Base-by-base conservation (phyloP, 2,113 vertebrate genomes). In the Tetrax tetrax region DNA sequence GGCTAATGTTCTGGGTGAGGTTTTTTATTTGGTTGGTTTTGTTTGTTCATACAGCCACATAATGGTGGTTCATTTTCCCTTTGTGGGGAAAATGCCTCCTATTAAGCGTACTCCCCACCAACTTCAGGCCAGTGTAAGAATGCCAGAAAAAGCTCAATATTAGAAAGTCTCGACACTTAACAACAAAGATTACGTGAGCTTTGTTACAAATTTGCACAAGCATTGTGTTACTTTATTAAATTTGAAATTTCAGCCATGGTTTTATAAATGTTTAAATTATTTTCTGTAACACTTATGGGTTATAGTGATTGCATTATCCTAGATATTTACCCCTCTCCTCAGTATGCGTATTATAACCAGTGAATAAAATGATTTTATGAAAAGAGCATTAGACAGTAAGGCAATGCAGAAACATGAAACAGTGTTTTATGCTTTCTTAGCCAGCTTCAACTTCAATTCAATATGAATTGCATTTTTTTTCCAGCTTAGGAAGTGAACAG, bases 401-500 rank as follows among this genome's bases (percentile, higher is more conserved):
- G 74, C 69, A 89, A 12, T 75, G 33, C 43, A 93, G 87, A 87
- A 92, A 31, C 8, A 7, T 41, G 27, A 69, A 95, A 56, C 51
- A 85, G 76, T 77, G n/a, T 71, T 89, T 96, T 83, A 20, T 79
- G 35, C 78, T 86, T 94, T 95, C 90, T 88, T 68, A 78, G 45
- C 38, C 72, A 83, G 63, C 60, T 78, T 97, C 84, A 87, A 76
- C 77, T 61, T 87, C 65, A 59, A 23, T 95, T 89, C 87, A 82
- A 24, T 25, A 65, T 38, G 83, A 91, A 80, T 89, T 83, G 78
- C n/a, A 48, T 84, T 93, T 91, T 96, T 96, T 71, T 87, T 93
- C 75, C 64, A 68, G 85, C 18, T 83, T 95, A 77, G 83, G 96
- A 92, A 95, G 93, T 79, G 83, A 92, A 93, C 89, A 94, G 82